Evolutionary conservation across 2,797 vertebrate genomes (phyloP).

Genomic region (Chaetodon trifasciatus): DNA sequence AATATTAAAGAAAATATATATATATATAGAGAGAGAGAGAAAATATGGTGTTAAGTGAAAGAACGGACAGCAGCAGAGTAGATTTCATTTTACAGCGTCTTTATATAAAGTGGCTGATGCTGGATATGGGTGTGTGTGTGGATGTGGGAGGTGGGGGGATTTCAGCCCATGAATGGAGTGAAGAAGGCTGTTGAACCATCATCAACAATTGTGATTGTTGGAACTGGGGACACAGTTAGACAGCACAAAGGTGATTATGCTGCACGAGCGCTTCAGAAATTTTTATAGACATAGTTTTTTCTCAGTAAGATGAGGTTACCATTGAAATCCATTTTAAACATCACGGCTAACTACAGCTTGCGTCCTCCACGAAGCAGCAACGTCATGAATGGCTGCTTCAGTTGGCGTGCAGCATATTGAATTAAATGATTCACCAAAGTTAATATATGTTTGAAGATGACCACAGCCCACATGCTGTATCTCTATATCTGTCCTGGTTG

Average conservation of each 20-base stretch:
- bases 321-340: slow-evolving; percentile 9
- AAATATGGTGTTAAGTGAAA: too few species aligned
- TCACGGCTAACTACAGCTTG: background rate
- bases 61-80: too few species aligned
- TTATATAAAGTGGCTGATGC: too few species aligned
- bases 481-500: slow-evolving; percentile 1
- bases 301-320: slow-evolving; percentile 8
- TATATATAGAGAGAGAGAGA: too few species aligned
- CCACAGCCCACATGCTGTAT: background rate
- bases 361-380: background rate
- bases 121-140: too few species aligned
- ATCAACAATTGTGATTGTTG: background rate
- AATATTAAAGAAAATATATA: too few species aligned
- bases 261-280: slow-evolving; percentile 14
- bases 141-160: too few species aligned
- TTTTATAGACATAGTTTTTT: background rate
- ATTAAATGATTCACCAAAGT: background rate
- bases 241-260: slow-evolving; percentile 27
- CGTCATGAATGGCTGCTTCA: background rate
- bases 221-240: slow-evolving; percentile 8
- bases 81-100: too few species aligned
- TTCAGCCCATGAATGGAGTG: too few species aligned
- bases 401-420: background rate
- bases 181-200: too few species aligned
- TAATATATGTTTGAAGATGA: background rate